A percentile compares a stretch with the other conserved stretches of the same genome.
These are phyloP conservation scores for Ochotona curzoniae DNA, from an alignment of 2,113 vertebrate genomes.

Conservation along the genomic window DNA sequence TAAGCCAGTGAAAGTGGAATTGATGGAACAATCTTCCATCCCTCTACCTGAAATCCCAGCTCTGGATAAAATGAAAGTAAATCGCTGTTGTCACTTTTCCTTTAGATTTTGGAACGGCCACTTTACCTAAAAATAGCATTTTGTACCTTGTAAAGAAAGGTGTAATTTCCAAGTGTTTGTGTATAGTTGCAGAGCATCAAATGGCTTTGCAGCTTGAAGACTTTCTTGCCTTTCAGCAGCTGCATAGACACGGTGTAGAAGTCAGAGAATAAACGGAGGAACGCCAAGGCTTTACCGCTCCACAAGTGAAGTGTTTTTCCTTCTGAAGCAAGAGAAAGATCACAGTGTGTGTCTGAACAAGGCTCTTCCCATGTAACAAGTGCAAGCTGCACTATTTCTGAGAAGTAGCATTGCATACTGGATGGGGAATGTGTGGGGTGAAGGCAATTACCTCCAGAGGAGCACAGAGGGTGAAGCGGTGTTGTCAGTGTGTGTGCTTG, in stretches of 20 bases:
- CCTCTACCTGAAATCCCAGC: not conserved
- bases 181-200: not conserved
- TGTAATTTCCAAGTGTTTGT: not conserved
- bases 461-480: not conserved
- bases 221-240: too few relatives aligned
- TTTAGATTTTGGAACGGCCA: not conserved
- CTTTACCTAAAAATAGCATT: not conserved
- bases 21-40: not conserved
- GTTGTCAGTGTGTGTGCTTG: not conserved
- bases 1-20: not conserved
- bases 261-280: not conserved
- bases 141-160: not conserved
- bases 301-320: not conserved
- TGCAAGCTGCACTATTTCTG: not conserved
- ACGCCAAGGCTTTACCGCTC: not conserved
- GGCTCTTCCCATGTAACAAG: not conserved
- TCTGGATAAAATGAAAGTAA: not conserved
- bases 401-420: not conserved
- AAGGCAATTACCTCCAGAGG: not conserved
- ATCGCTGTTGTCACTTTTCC: not conserved
- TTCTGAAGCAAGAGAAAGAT: not conserved
- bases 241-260: not conserved
- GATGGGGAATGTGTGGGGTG: not conserved
- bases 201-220: not conserved
- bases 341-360: too few relatives aligned